Evolutionary conservation across 2,113 vertebrate genomes (phyloP), one percentile per base, ranked within the genome.

Genomic region (Corythornis vintsioides): DNA sequence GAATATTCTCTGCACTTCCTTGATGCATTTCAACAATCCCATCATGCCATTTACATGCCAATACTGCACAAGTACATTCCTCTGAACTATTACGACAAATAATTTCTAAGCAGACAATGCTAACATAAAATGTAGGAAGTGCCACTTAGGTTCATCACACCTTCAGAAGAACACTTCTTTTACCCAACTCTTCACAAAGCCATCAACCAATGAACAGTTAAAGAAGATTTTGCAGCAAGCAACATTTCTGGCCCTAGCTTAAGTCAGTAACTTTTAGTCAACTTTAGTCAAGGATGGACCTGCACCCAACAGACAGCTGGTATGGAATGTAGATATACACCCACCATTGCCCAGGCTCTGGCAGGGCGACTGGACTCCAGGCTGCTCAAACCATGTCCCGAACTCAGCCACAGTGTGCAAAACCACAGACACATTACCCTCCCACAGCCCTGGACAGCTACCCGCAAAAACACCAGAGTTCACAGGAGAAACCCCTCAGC

Each of bases 361-460:
- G 7, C 38, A 16, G 53, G 11, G 3, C 33, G 0, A 0, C 52
- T 21, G 29, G 24, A n/a, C 47, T 31, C 7, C 35, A 17, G 11
- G 28, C 4, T 17, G 6, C 28, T 24, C 38, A 57, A 28, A 47
- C 28, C n/a, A 26, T 38, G 14, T 21, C 47, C 69, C 2, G 0
- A 29, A 35, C 47, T 69, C 33, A 52, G n/a, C 33, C 11, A 1
- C 0, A 2, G 33, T 9, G 7, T 11, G 5, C 24, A 8, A 52
- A 31, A 20, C 9, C 63, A 7, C 0, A 15, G 20, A 13, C 26
- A 9, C 22, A 14, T 7, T 2, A 31, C 19, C 53, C 29, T 26
- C 25, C 33, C 38, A 6, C 1, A 0, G 56, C 18, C 31, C 31
- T 3, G 5, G 1, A 0, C 1, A 24, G 29, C 76, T 38, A 53